Evolutionary conservation across 2,888 invertebrate genomes (phyloP), one percentile per base, ranked within the genome.

Genomic region (Hermaeophaga mercurialis): DNA sequence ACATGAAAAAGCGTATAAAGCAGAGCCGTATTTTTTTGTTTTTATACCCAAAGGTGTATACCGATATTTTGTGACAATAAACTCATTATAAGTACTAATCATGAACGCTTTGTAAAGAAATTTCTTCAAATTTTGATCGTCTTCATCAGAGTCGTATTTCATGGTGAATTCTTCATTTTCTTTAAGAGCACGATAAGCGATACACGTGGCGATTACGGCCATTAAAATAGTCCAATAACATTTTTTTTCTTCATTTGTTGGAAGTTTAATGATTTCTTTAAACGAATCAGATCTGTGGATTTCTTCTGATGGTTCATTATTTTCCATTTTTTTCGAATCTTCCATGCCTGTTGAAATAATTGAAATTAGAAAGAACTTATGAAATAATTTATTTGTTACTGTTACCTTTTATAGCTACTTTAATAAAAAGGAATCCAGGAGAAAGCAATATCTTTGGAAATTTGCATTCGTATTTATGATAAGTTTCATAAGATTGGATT

Each of bases 391-490:
- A n/a, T n/a, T n/a, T n/a, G n/a, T n/a, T n/a, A n/a, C n/a, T n/a
- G n/a, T n/a, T n/a, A n/a, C n/a, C n/a, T n/a, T n/a, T n/a, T n/a
- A n/a, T n/a, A n/a, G n/a, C n/a, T n/a, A n/a, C n/a, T n/a, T n/a
- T n/a, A n/a, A n/a, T n/a, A n/a, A n/a, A n/a, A n/a, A n/a, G n/a
- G n/a, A n/a, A n/a, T n/a, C n/a, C n/a, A n/a, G n/a, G n/a, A n/a
- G n/a, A n/a, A n/a, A n/a, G n/a, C n/a, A n/a, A n/a, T n/a, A n/a
- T n/a, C n/a, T 84, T 71, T 31, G 92, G 80, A 33, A 90, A 76
- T 1, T 80, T 73, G 71, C 94, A 94, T 79, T 94, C 94, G 58
- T 85, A 80, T 59, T 80, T 79, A 75, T 96, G 95, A 74, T 88
- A 90, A 14, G 81, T 79, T 28, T 80, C 75, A 80, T 82, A 85